A percentile compares a stretch with the other conserved stretches of the same genome.
phyloP scores from a whole-genome alignment of 2,888 invertebrate genomes.

The Amiota mariae region DNA sequence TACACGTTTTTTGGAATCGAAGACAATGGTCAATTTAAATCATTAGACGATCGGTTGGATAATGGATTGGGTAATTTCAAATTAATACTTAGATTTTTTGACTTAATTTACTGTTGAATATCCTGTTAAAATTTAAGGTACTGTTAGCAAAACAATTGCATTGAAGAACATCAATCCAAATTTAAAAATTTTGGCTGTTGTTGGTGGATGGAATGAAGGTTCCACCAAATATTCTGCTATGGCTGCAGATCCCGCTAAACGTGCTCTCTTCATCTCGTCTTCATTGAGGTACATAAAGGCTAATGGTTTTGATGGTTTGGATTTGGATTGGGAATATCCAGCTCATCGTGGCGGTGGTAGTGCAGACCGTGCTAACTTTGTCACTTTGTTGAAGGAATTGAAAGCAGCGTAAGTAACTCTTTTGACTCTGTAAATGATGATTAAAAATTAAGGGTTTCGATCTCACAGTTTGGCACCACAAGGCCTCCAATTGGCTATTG shows the following conservation, averaged over 20 bases:
- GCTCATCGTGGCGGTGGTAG: slow-evolving; percentile 72
- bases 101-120: background rate
- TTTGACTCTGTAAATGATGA: background rate
- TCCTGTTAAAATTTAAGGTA: slow-evolving; percentile 36
- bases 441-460: background rate
- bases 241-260: slow-evolving; percentile 82
- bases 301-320: slow-evolving; percentile 89
- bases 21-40: slow-evolving; percentile 48
- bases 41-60: slow-evolving; percentile 59
- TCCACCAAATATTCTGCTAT: slow-evolving; percentile 89
- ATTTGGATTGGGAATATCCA: slow-evolving; percentile 96
- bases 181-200: slow-evolving; percentile 84
- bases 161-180: slow-evolving; percentile 56
- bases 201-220: slow-evolving; percentile 96
- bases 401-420: slow-evolving; percentile 63
- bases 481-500: slow-evolving; percentile 81
- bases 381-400: slow-evolving; percentile 55
- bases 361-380: slow-evolving; percentile 84
- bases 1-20: slow-evolving; percentile 65
- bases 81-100: background rate
- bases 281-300: slow-evolving; percentile 83
- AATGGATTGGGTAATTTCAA: slow-evolving; percentile 52
- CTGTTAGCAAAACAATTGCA: slow-evolving; percentile 52
- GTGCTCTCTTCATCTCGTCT: slow-evolving; percentile 82
- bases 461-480: slow-evolving; percentile 47